phyloP scores from a whole-genome alignment of 2,888 invertebrate genomes.

The Trichopria drosophilae region DNA sequence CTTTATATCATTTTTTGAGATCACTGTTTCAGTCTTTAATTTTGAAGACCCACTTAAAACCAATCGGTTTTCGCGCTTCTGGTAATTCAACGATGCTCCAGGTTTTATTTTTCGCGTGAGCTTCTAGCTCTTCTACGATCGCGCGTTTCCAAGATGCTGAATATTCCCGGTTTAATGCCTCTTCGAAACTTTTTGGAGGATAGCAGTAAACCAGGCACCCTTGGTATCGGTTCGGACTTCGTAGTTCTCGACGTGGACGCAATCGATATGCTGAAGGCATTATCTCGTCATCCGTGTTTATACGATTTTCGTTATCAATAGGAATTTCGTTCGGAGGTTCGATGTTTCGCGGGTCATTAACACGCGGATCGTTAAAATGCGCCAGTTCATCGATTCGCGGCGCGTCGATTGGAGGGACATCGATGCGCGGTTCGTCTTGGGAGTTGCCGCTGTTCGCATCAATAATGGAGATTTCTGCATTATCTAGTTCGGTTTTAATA shows the following conservation, averaged over 20 bases:
- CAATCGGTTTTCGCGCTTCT: slow-evolving; percentile 7
- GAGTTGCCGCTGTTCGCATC: no score
- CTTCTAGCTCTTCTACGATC: slow-evolving; percentile 8
- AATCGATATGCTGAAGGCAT: not conserved
- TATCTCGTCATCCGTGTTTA: no score
- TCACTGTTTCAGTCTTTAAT: not conserved
- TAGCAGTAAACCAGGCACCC: not conserved
- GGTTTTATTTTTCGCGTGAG: slow-evolving; percentile 9
- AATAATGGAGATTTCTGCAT: no score
- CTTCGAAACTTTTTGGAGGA: slow-evolving; percentile 13
- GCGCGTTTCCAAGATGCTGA: slow-evolving; percentile 5
- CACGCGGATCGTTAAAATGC: no score
- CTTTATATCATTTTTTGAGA: slow-evolving; percentile 5
- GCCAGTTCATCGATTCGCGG: no score
- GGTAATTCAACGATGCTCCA: slow-evolving; percentile 10
- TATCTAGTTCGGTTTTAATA: no score
- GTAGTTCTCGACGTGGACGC: not conserved
- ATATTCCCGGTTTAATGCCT: slow-evolving; percentile 4
- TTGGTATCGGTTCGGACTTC: slow-evolving; percentile 7
- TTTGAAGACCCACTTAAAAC: slow-evolving; percentile 13
- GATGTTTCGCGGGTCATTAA: no score
- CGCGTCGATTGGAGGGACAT: no score
- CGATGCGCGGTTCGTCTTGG: no score
- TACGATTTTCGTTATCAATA: no score
- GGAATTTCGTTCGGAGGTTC: no score